These are phyloP conservation scores for Adineta ricciae DNA, from an alignment of 2,888 invertebrate genomes.

Conservation along the genomic window DNA sequence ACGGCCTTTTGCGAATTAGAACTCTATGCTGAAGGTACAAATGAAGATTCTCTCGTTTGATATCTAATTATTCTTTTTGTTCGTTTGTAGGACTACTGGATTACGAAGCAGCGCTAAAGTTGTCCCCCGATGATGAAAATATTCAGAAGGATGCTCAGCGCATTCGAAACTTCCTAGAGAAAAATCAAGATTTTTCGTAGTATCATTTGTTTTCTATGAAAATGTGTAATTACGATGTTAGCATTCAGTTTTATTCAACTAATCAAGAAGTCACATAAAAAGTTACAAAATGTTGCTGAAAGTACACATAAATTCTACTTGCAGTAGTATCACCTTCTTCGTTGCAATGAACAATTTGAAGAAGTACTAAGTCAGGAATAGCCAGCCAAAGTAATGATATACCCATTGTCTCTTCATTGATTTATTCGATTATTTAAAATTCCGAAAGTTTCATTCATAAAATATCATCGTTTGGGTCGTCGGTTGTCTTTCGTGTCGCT, in stretches of 20 bases:
- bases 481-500: neutral
- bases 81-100: constrained; percentile 56
- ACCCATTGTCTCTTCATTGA: too few species aligned
- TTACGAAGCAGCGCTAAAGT: constrained; percentile 63
- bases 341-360: too few species aligned
- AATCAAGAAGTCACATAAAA: too few species aligned
- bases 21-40: constrained; percentile 56
- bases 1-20: constrained; percentile 64
- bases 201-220: neutral
- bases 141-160: constrained; percentile 57
- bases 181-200: neutral
- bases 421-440: neutral
- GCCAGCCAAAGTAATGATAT: too few species aligned
- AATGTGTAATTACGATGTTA: too few species aligned
- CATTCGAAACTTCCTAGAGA: constrained; percentile 38
- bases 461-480: neutral
- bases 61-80: neutral
- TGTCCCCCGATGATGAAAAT: constrained; percentile 59
- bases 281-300: too few species aligned
- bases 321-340: too few species aligned
- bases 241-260: too few species aligned
- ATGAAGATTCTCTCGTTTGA: neutral
- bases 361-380: too few species aligned
- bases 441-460: neutral
- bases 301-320: too few species aligned